These are phyloP conservation scores for Zaprionus bogoriensis DNA, from an alignment of 2,888 invertebrate species.

Conservation along the genomic window DNA sequence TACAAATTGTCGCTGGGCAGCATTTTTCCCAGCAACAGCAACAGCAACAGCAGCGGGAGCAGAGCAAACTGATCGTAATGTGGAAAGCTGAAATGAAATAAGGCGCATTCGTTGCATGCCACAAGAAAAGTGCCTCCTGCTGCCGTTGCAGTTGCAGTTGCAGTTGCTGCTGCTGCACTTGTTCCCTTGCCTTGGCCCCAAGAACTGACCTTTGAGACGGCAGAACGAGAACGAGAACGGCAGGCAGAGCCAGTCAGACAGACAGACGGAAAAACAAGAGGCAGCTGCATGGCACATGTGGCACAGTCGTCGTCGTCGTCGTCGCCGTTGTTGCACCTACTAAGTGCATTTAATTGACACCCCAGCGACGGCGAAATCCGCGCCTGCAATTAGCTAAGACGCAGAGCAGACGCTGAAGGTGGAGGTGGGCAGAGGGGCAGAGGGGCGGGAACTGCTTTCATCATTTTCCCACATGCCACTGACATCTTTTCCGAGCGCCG, in stretches of 20 bases:
- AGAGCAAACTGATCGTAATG: no score
- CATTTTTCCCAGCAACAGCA: slow-evolving; percentile 47
- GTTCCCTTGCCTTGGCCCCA: slow-evolving; percentile 38
- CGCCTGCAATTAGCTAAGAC: slow-evolving; percentile 68
- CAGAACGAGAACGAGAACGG: no score
- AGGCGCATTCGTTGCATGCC: slow-evolving; percentile 65
- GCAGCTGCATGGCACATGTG: slow-evolving; percentile 70
- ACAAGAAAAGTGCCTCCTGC: slow-evolving; percentile 44
- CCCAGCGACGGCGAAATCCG: slow-evolving; percentile 65
- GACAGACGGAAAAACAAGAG: slow-evolving; percentile 6
- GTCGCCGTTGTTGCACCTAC: slow-evolving; percentile 49
- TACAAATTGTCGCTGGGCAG: slow-evolving; percentile 67
- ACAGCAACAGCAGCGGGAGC: no score
- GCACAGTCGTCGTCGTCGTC: slow-evolving; percentile 40
- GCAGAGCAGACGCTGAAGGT: neutral
- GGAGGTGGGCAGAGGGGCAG: neutral
- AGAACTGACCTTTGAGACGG: slow-evolving; percentile 49
- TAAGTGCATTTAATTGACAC: slow-evolving; percentile 77
- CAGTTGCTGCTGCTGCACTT: slow-evolving; percentile 54
- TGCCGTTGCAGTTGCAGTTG: slow-evolving; percentile 10
- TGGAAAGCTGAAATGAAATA: slow-evolving; percentile 60
- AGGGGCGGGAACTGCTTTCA: slow-evolving; percentile 15
- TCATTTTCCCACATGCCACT: slow-evolving; percentile 68
- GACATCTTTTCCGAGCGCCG: slow-evolving; percentile 45
- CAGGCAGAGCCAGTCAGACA: neutral